A percentile compares a stretch with the other conserved stretches of the same genome.
phyloP scores from a whole-genome alignment of 2,113 vertebrate species.

The Cranoglanis bouderius region DNA sequence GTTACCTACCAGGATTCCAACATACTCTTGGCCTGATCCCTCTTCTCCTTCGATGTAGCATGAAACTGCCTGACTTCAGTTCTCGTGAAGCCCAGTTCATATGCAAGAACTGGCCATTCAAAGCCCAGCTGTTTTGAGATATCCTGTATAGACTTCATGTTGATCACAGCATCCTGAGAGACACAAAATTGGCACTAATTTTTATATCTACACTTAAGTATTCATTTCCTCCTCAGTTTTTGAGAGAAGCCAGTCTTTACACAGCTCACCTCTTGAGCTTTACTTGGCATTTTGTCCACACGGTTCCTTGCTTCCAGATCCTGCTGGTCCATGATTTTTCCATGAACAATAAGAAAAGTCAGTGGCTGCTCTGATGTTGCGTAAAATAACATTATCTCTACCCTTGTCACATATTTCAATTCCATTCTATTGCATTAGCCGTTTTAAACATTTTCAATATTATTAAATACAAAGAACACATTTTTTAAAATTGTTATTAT shows the following conservation, averaged over 20 bases:
- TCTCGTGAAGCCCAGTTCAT: constrained; percentile 75
- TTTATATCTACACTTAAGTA: neutral
- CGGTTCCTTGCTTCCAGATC: neutral
- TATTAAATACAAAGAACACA: neutral
- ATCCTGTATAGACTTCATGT: constrained; percentile 75
- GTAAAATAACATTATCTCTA: neutral
- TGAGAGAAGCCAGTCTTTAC: neutral
- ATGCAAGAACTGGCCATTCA: constrained; percentile 76
- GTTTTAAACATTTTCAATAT: neutral
- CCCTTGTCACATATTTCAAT: neutral
- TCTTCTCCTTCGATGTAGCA: constrained; percentile 70
- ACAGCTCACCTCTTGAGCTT: constrained; percentile 75
- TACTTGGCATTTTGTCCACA: constrained; percentile 73
- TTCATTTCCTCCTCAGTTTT: neutral
- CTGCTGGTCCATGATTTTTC: neutral
- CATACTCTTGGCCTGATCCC: constrained; percentile 74
- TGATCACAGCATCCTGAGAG: constrained; percentile 78
- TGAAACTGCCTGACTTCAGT: constrained; percentile 72
- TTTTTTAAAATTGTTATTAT: neutral
- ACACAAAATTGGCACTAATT: neutral
- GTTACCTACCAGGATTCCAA: constrained; percentile 73
- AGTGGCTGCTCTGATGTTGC: neutral
- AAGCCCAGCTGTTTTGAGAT: constrained; percentile 74
- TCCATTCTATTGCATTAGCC: neutral
- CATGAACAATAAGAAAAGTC: constrained; percentile 25